A percentile compares a stretch with the other conserved stretches of the same genome.
These are phyloP conservation scores for Erythrocercus mccallii DNA, from an alignment of 2,113 vertebrate genomes.

Conservation along the genomic window DNA sequence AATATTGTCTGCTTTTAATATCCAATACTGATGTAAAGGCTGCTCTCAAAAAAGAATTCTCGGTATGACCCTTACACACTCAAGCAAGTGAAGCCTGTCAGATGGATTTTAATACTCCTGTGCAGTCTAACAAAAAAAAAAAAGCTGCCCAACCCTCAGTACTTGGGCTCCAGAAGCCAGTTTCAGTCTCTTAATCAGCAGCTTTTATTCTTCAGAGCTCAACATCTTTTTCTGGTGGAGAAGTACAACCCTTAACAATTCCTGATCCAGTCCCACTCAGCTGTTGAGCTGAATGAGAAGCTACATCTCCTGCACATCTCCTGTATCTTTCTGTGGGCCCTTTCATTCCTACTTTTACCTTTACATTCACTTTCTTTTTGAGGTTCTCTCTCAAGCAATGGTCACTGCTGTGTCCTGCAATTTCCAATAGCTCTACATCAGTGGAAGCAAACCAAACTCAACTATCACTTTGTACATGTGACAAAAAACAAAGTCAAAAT, in stretches of 20 bases:
- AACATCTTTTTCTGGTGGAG: background rate
- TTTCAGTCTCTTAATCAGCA: background rate
- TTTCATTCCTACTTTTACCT: background rate
- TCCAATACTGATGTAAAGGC: background rate
- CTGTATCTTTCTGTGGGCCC: background rate
- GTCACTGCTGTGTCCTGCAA: background rate
- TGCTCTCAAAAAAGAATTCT: background rate
- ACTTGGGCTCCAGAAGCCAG: background rate
- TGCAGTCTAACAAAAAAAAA: background rate
- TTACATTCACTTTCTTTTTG: background rate
- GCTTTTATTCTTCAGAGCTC: background rate
- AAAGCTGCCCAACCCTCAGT: background rate
- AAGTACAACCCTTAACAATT: background rate
- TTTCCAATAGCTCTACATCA: background rate
- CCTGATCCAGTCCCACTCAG: background rate
- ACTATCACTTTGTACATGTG: background rate
- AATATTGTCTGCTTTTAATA: background rate
- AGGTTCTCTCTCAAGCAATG: background rate
- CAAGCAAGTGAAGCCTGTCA: background rate
- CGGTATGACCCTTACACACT: background rate
- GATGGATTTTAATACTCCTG: background rate
- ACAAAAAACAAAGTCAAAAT: rapidly evolving
- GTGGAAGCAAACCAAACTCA: background rate
- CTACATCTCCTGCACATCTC: background rate
- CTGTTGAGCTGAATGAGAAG: background rate